These are phyloP conservation scores for Leuciscus idus DNA, from an alignment of 2,113 vertebrate species.

Conservation along the genomic window DNA sequence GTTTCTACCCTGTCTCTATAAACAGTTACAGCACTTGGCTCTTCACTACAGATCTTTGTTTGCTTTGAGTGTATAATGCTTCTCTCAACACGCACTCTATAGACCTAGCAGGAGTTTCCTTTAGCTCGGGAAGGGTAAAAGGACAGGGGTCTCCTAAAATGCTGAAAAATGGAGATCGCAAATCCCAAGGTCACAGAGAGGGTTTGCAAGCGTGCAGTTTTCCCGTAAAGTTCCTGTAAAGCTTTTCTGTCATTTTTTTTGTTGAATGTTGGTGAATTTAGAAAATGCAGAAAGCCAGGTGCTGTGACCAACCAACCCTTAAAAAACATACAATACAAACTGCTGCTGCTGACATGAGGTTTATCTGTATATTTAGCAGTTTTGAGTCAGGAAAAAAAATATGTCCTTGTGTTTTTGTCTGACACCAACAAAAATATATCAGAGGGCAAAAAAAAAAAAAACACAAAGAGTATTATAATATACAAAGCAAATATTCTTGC, in stretches of 20 bases:
- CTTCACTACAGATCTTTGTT: slow-evolving; percentile 50
- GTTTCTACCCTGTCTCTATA: slow-evolving; percentile 38
- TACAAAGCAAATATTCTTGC: neutral
- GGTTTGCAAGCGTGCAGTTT: slow-evolving; percentile 47
- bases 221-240: slow-evolving; percentile 29
- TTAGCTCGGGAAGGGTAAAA: slow-evolving; percentile 23
- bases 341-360: slow-evolving; percentile 39
- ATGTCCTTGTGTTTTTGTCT: neutral
- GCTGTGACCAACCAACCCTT: slow-evolving; percentile 12
- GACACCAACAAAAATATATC: slow-evolving; percentile 5
- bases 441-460: neutral
- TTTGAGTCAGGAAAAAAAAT: slow-evolving; percentile 43
- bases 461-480: neutral
- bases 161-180: neutral
- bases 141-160: slow-evolving; percentile 8
- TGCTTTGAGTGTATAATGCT: slow-evolving; percentile 46
- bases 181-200: slow-evolving; percentile 26
- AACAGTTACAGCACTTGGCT: slow-evolving; percentile 53
- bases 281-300: slow-evolving; percentile 40
- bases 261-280: slow-evolving; percentile 2
- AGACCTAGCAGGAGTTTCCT: slow-evolving; percentile 43
- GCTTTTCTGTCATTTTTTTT: slow-evolving; percentile 27
- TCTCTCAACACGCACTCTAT: slow-evolving; percentile 39
- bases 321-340: slow-evolving; percentile 40
- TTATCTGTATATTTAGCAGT: slow-evolving; percentile 45